A percentile compares a stretch with the other conserved stretches of the same genome.
Conservation (phyloP, 2,888 invertebrate species). For the Habrosyne pyritoides region DNA sequence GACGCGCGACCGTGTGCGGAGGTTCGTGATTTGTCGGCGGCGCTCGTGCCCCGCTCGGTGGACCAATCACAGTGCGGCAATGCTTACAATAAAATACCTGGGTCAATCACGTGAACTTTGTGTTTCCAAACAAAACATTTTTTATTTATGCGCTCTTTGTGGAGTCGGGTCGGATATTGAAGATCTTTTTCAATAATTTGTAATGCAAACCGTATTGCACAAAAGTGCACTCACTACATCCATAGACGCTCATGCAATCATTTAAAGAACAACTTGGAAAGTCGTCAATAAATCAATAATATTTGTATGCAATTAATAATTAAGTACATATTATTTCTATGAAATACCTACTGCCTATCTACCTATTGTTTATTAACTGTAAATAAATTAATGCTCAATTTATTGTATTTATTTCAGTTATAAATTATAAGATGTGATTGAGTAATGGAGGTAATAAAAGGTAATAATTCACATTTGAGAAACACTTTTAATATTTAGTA, state of each 20-base stretch:
- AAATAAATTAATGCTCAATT: no score
- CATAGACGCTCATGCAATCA: slow-evolving; percentile 14
- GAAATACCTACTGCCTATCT: background rate
- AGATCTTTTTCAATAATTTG: slow-evolving; percentile 51
- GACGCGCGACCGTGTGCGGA: slow-evolving; percentile 64
- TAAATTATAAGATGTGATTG: background rate
- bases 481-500: slow-evolving; percentile 88
- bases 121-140: slow-evolving; percentile 88
- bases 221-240: slow-evolving; percentile 31
- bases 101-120: slow-evolving; percentile 88
- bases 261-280: slow-evolving; percentile 19
- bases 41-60: slow-evolving; percentile 73
- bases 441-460: slow-evolving; percentile 31
- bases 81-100: slow-evolving; percentile 80
- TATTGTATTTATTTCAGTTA: no score
- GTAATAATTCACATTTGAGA: slow-evolving; percentile 84
- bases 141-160: slow-evolving; percentile 62
- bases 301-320: no score
- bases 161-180: slow-evolving; percentile 43
- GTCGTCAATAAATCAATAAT: background rate
- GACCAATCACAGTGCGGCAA: slow-evolving; percentile 76
- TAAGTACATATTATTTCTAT: no score
- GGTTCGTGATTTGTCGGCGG: slow-evolving; percentile 74
- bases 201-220: slow-evolving; percentile 36
- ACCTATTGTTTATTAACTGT: no score